Percentiles rank a stretch among this genome's conserved stretches.
Conservation (phyloP, 2,797 vertebrate genomes). For the Ptychadena robeensis region DNA sequence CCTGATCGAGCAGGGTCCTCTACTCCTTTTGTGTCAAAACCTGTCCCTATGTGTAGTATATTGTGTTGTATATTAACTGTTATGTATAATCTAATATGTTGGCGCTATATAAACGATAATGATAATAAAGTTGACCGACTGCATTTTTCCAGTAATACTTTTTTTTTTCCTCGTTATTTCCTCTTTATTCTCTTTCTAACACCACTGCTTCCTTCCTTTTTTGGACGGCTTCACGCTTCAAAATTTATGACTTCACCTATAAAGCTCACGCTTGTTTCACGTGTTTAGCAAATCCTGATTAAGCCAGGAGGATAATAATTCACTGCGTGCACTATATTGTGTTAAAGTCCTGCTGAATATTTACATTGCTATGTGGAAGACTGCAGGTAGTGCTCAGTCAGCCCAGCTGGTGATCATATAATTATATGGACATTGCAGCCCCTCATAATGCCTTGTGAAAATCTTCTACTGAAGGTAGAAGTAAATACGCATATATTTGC, state of each 20-base stretch:
- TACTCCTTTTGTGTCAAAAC: too few relatives aligned
- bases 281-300: slow-evolving; percentile 49
- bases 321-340: slow-evolving; percentile 20
- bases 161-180: slow-evolving; percentile 44
- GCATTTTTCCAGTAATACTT: slow-evolving; percentile 51
- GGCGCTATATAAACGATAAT: too few relatives aligned
- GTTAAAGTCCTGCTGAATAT: slow-evolving; percentile 47
- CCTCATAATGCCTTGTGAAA: slow-evolving; percentile 33
- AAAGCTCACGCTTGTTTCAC: slow-evolving; percentile 50
- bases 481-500: slow-evolving; percentile 1
- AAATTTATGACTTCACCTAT: slow-evolving; percentile 50
- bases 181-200: slow-evolving; percentile 49
- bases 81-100: too few relatives aligned
- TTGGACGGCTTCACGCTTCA: slow-evolving; percentile 38
- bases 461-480: slow-evolving; percentile 28
- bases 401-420: slow-evolving; percentile 40
- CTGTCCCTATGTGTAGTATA: too few relatives aligned
- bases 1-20: too few relatives aligned
- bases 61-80: too few relatives aligned
- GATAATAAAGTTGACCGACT: too few relatives aligned
- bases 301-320: slow-evolving; percentile 42
- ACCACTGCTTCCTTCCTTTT: slow-evolving; percentile 55
- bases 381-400: slow-evolving; percentile 32
- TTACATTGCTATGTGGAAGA: slow-evolving; percentile 21
- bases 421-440: slow-evolving; percentile 35